Evolutionary conservation across 2,797 vertebrate species (phyloP).

Genomic region (Coilia nasus): DNA sequence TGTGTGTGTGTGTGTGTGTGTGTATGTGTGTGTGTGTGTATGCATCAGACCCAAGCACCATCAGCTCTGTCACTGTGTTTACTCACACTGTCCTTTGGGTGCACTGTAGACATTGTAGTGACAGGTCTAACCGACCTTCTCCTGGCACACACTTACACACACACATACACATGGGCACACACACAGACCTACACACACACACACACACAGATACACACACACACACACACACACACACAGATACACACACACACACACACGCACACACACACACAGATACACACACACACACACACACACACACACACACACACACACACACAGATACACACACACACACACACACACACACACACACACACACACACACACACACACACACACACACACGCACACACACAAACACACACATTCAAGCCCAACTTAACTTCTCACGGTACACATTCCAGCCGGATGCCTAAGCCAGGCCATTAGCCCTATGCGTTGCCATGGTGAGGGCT

Average conservation of each 20-base stretch:
- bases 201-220: not conserved
- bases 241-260: not conserved
- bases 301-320: not conserved
- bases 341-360: not conserved
- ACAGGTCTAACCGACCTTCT: conserved; percentile 27
- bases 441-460: too few species aligned
- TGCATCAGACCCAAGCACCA: conserved; percentile 35
- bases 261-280: not conserved
- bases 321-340: not conserved
- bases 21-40: conserved; percentile 7
- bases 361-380: not conserved
- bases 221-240: not conserved
- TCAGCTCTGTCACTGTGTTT: conserved; percentile 40
- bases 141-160: conserved; percentile 6
- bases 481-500: too few species aligned
- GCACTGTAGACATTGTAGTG: conserved; percentile 33
- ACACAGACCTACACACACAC: conserved; percentile 8
- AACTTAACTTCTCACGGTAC: not conserved
- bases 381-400: not conserved
- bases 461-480: too few species aligned
- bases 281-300: not conserved
- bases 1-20: conserved; percentile 28
- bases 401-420: not conserved
- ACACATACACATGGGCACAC: not conserved
- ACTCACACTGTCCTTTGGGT: conserved; percentile 23